phyloP scores from a whole-genome alignment of 2,888 invertebrate species.

The Platycnemis pennipes region DNA sequence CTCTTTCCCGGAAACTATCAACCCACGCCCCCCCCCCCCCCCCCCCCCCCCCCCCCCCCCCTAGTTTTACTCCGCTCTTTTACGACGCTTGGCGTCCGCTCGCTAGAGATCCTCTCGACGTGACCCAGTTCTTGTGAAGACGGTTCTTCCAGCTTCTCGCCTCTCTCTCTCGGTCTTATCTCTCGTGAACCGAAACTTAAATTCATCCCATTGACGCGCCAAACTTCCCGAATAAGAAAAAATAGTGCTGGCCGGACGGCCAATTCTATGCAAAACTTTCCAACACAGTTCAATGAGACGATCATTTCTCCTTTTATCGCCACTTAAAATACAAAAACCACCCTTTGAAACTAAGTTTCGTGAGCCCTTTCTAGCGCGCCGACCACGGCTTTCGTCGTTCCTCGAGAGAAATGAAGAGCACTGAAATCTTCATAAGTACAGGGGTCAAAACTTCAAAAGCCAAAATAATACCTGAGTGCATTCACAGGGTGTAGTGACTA shows the following conservation, averaged over 20 bases:
- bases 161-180: neutral
- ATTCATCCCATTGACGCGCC: conserved; percentile 10
- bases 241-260: neutral
- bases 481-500: neutral
- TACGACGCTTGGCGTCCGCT: conserved; percentile 29
- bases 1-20: neutral
- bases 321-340: neutral
- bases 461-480: neutral
- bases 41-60: neutral
- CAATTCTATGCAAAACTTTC: neutral
- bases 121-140: neutral
- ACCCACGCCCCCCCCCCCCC: no score
- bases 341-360: neutral
- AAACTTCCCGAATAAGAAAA: neutral
- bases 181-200: neutral
- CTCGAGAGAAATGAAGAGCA: neutral
- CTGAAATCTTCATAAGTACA: neutral
- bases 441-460: neutral
- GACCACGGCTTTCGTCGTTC: neutral
- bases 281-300: neutral
- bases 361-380: no score
- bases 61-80: neutral
- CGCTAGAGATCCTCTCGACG: neutral
- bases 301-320: neutral
- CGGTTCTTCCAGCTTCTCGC: neutral